A percentile compares a stretch with the other conserved stretches of the same genome.
These are phyloP conservation scores for Leptinotarsa juncta DNA, from an alignment of 2,888 invertebrate species.

Conservation along the genomic window DNA sequence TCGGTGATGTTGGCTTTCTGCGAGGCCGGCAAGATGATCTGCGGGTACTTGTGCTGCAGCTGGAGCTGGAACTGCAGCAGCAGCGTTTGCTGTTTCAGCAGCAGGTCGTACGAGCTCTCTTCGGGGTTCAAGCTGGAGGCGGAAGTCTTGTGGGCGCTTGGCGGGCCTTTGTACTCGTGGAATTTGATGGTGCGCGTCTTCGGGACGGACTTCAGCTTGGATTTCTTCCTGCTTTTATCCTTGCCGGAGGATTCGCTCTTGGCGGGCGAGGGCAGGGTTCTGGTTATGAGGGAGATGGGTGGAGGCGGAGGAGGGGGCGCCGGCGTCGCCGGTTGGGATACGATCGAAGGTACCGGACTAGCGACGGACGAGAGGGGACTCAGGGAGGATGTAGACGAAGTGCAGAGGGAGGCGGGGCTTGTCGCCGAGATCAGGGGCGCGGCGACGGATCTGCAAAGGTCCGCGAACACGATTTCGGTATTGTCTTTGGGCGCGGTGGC, in stretches of 20 bases:
- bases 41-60: conserved; percentile 84
- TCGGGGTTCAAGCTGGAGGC: conserved; percentile 71
- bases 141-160: conserved; percentile 80
- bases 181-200: conserved; percentile 94
- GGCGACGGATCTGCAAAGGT: conserved; percentile 72
- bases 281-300: conserved; percentile 67
- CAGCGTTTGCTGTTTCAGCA: conserved; percentile 94
- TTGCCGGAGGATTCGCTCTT: conserved; percentile 74
- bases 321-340: conserved; percentile 67
- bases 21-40: conserved; percentile 83
- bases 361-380: conserved; percentile 76
- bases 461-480: conserved; percentile 68
- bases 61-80: conserved; percentile 89
- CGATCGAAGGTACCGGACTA: conserved; percentile 67
- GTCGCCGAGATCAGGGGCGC: conserved; percentile 54
- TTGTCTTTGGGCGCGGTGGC: conserved; percentile 60
- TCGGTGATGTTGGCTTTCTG: conserved; percentile 63
- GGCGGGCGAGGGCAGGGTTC: conserved; percentile 64
- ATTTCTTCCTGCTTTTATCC: conserved; percentile 85
- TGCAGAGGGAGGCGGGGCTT: conserved; percentile 60
- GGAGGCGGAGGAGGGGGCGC: conserved; percentile 69
- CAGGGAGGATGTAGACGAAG: conserved; percentile 75
- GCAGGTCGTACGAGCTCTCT: conserved; percentile 90
- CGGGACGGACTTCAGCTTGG: conserved; percentile 82
- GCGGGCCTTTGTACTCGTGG: conserved; percentile 96